These are phyloP conservation scores for Nebria salina DNA, from an alignment of 2,888 invertebrate species.

Conservation along the genomic window DNA sequence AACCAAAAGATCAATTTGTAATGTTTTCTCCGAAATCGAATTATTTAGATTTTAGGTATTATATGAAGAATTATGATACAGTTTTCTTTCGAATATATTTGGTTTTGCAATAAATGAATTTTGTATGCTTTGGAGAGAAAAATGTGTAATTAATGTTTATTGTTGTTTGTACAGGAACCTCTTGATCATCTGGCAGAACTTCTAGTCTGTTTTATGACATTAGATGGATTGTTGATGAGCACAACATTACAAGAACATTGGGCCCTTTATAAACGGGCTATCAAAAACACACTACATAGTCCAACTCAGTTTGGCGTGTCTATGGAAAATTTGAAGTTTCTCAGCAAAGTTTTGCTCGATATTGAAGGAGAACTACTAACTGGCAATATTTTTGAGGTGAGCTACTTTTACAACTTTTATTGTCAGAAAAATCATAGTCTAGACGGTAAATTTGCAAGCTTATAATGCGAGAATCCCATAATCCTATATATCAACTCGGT, in stretches of 20 bases:
- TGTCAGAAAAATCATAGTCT: too few species aligned
- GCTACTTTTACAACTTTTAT: constrained; percentile 19
- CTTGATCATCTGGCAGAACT: constrained; percentile 72
- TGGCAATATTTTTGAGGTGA: constrained; percentile 77
- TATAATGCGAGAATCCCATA: too few species aligned
- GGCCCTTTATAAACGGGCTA: constrained; percentile 78
- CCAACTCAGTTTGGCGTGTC: constrained; percentile 70
- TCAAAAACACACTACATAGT: constrained; percentile 75
- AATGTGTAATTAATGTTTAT: background rate
- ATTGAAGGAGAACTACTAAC: constrained; percentile 74
- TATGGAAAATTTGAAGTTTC: constrained; percentile 71
- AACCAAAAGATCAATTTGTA: too few species aligned
- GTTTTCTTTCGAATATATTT: too few species aligned
- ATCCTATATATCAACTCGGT: too few species aligned
- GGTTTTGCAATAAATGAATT: too few species aligned
- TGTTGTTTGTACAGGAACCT: constrained; percentile 60
- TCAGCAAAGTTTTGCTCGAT: constrained; percentile 77
- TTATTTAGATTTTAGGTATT: too few species aligned
- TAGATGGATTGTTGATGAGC: constrained; percentile 74
- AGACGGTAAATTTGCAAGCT: too few species aligned
- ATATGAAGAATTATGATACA: too few species aligned
- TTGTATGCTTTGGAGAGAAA: too few species aligned
- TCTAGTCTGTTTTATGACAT: constrained; percentile 70
- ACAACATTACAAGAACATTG: constrained; percentile 74
- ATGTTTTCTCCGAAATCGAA: too few species aligned